These are phyloP conservation scores for Rhagoletis zephyria DNA, from an alignment of 1,140 invertebrate species.

Conservation along the genomic window DNA sequence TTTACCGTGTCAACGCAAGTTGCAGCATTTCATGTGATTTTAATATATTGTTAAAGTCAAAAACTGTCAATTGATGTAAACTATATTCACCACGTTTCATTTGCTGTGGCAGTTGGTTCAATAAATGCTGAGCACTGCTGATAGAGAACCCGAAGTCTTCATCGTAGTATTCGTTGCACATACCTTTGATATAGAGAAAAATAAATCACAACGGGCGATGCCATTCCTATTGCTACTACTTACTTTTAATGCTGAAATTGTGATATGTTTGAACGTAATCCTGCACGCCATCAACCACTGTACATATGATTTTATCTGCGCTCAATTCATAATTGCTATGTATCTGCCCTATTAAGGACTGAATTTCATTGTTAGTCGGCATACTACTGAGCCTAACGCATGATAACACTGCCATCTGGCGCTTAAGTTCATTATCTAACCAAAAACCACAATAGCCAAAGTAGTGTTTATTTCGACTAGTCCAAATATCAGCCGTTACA, in stretches of 20 bases:
- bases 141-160: background rate
- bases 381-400: slow-evolving; percentile 1
- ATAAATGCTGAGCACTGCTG: background rate
- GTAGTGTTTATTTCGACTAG: slow-evolving; percentile 7
- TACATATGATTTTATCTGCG: background rate
- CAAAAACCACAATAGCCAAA: slow-evolving; percentile 25
- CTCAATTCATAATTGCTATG: slow-evolving; percentile 21
- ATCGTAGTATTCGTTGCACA: background rate
- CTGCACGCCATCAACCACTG: background rate
- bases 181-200: background rate
- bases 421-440: slow-evolving; percentile 20
- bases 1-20: background rate
- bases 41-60: background rate
- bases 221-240: background rate
- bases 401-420: background rate
- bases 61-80: slow-evolving; percentile 1
- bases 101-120: background rate
- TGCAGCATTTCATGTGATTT: slow-evolving; percentile 13
- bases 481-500: slow-evolving; percentile 21
- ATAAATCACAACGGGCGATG: background rate
- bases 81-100: background rate
- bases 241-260: slow-evolving; percentile 36
- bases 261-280: slow-evolving; percentile 28
- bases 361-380: background rate
- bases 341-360: background rate